Evolutionary conservation across 2,888 invertebrate species (phyloP), one percentile per base, ranked within the genome.

Genomic region (Bombylius major): DNA sequence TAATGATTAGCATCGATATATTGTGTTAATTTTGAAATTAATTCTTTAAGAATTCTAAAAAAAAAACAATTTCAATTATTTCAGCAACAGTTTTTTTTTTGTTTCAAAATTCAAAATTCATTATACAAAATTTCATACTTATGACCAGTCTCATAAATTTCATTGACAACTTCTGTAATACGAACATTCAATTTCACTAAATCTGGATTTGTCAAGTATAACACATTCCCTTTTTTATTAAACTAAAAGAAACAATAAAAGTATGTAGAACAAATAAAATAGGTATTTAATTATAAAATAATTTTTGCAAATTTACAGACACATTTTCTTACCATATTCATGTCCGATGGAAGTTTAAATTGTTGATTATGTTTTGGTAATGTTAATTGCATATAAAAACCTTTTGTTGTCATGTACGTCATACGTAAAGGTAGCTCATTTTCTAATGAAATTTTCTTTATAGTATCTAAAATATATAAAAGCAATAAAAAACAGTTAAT

Each of bases 1-100:
- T 83, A 82, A 72, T 91, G 91, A 42, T 94, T 78, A 60, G 86
- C 83, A 5, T 83, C 80, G 67, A 91, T 82, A 60, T 86, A 79
- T 23, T 82, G 79, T 47, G 87, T 80, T 31, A 94, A 75, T 54
- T 82, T 80, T 59, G 78, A 78, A 13, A 94, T 70, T 54, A 92
- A 74, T 56, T 84, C 79, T 55, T 80, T 79, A 51, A 94, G 79
- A 51, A 94, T 82, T 56, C 90, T 90, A 73, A 51, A 78, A 76
- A 14, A n/a, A 44, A 32, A 14, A 1, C 1, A 23, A 23, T 23
- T 23, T 23, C 1, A 23, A 34, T 34, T 42, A 9, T 9, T 39
- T 39, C 39, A 9, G 3, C 2, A 39, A 39, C 7, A 39, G 2
- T 39, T 39, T 11, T 39, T 39, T 39, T 7, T 39, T 39, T 39